A percentile compares a stretch with the other conserved stretches of the same genome.
Conservation (phyloP, 2,888 invertebrate species). For the Acanthococcus lagerstroemiae region DNA sequence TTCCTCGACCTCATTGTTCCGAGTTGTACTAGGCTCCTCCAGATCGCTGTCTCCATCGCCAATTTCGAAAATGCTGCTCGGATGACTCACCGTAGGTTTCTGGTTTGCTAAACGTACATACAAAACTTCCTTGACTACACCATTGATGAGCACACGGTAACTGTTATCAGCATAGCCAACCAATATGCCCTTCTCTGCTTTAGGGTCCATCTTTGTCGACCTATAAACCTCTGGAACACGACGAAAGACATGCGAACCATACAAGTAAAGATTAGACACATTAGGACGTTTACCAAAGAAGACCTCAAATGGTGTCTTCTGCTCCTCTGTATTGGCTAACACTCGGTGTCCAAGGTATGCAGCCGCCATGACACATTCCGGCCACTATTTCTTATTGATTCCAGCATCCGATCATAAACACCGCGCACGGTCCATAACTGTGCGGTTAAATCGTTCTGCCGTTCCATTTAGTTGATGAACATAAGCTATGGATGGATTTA, state of each 20-base stretch:
- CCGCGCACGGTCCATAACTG: slow-evolving; percentile 3
- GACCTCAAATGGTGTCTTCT: slow-evolving; percentile 37
- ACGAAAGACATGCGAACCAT: slow-evolving; percentile 38
- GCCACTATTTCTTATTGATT: slow-evolving; percentile 25
- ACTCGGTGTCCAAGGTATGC: slow-evolving; percentile 26
- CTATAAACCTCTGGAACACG: slow-evolving; percentile 37
- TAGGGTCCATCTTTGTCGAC: slow-evolving; percentile 31
- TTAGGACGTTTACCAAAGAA: slow-evolving; percentile 38
- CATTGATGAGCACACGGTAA: slow-evolving; percentile 1
- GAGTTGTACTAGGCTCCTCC: not conserved
- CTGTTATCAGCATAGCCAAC: not conserved
- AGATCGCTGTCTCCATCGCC: not conserved
- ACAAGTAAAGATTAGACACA: slow-evolving; percentile 38
- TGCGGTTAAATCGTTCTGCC: slow-evolving; percentile 31
- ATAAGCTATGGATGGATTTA: slow-evolving; percentile 25
- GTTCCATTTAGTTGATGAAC: slow-evolving; percentile 30
- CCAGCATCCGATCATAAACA: slow-evolving; percentile 1
- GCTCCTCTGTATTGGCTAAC: slow-evolving; percentile 32
- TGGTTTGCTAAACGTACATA: not conserved
- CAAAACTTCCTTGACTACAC: not conserved
- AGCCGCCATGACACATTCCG: slow-evolving; percentile 13
- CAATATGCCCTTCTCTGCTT: not conserved
- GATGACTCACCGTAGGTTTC: too few relatives aligned
- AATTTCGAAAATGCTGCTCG: not conserved
- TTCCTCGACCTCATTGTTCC: not conserved